These are phyloP conservation scores for Drosophila aff. DNA, from an alignment of 1,140 invertebrate species.

Conservation along the genomic window DNA sequence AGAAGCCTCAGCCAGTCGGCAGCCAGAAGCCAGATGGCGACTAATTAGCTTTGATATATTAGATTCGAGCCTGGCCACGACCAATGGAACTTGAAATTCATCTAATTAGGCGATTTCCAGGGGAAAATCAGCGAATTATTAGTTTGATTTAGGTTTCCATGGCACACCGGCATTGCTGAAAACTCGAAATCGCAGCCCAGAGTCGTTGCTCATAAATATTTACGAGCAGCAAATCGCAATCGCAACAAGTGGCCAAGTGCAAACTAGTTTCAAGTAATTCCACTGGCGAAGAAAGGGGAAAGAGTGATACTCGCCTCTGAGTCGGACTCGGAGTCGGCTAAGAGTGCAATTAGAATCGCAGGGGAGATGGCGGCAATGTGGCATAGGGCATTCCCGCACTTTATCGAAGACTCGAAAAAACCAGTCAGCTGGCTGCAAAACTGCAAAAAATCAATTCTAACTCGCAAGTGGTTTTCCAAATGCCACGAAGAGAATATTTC, in stretches of 20 bases:
- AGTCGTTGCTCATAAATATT: conserved; percentile 69
- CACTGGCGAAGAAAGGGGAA: conserved; percentile 20
- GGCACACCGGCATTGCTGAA: conserved; percentile 21
- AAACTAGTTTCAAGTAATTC: conserved; percentile 66
- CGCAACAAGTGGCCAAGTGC: conserved; percentile 41
- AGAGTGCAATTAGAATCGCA: conserved; percentile 65
- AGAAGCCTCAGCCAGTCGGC: conserved; percentile 14
- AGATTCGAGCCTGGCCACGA: conserved; percentile 23
- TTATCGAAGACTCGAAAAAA: conserved; percentile 48
- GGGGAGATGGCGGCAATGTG: conserved; percentile 17
- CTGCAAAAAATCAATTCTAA: conserved; percentile 62
- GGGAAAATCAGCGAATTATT: conserved; percentile 71
- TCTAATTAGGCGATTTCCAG: conserved; percentile 72
- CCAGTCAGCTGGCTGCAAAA: conserved; percentile 51
- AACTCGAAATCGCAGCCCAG: conserved; percentile 41
- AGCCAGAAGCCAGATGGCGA: conserved; percentile 44
- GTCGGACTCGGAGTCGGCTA: conserved; percentile 24
- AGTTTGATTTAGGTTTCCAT: conserved; percentile 64
- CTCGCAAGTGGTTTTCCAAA: conserved; percentile 72
- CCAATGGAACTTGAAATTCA: conserved; percentile 72
- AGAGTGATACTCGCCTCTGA: neutral
- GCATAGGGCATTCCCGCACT: conserved; percentile 69
- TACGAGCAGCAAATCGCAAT: conserved; percentile 57
- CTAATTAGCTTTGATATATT: conserved; percentile 79
- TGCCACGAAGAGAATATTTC: conserved; percentile 79